These are phyloP conservation scores for Odontamblyopus lacepedii DNA, from an alignment of 2,797 vertebrate genomes.

Conservation along the genomic window DNA sequence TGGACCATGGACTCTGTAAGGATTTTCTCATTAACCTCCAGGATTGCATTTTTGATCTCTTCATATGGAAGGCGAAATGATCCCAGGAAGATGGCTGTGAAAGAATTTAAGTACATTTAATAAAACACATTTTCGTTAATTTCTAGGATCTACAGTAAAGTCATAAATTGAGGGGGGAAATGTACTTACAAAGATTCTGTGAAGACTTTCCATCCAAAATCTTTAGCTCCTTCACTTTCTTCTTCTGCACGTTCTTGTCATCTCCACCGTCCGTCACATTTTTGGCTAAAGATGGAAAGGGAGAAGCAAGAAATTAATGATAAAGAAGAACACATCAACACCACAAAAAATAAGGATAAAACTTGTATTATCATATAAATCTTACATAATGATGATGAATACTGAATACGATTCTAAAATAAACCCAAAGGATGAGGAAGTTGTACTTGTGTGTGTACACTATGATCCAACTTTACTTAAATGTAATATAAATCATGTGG, in stretches of 20 bases:
- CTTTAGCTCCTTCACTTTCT: slow-evolving; percentile 89
- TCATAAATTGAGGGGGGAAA: neutral
- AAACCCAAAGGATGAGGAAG: neutral
- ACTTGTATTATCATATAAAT: neutral
- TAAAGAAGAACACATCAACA: neutral
- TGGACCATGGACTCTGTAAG: slow-evolving; percentile 85
- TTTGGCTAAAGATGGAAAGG: slow-evolving; percentile 70
- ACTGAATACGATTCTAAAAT: neutral
- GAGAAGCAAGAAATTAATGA: neutral
- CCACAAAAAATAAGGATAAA: neutral
- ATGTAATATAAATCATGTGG: neutral
- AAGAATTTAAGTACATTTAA: slow-evolving; percentile 1
- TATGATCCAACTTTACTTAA: neutral
- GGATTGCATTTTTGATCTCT: slow-evolving; percentile 83
- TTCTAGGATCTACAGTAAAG: neutral
- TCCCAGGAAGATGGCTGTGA: slow-evolving; percentile 86
- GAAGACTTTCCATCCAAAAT: slow-evolving; percentile 81
- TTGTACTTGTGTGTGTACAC: neutral
- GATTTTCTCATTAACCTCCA: slow-evolving; percentile 84
- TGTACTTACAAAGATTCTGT: slow-evolving; percentile 87
- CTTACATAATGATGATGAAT: neutral
- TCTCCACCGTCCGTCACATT: slow-evolving; percentile 81
- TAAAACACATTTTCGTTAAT: neutral
- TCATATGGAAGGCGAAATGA: slow-evolving; percentile 87
- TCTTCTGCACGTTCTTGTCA: slow-evolving; percentile 82